phyloP scores from a whole-genome alignment of 2,113 vertebrate genomes.

The Cochlearius cochlearius region DNA sequence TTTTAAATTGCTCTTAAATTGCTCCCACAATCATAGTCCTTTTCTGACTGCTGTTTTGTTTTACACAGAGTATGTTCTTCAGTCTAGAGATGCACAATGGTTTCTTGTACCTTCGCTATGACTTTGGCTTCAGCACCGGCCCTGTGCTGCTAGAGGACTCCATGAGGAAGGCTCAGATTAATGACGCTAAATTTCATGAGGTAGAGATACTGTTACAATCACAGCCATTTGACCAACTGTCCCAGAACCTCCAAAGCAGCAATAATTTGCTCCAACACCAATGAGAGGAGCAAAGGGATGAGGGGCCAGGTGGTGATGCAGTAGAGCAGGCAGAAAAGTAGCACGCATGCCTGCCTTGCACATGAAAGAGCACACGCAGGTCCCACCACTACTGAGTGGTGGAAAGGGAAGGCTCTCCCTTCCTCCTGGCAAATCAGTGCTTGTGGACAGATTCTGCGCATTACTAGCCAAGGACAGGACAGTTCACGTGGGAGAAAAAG shows the following conservation, averaged over 20 bases:
- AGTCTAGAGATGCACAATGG: conserved; percentile 90
- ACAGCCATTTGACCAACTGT: background rate
- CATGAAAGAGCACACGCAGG: background rate
- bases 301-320: background rate
- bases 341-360: background rate
- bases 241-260: background rate
- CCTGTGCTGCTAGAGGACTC: conserved; percentile 85
- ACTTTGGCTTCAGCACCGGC: conserved; percentile 89
- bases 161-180: conserved; percentile 86
- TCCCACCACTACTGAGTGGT: background rate
- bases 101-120: conserved; percentile 85
- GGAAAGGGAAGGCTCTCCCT: background rate
- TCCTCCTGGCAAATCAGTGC: background rate
- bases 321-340: background rate
- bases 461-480: background rate
- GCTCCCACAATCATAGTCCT: background rate
- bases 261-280: background rate
- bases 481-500: background rate
- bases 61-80: conserved; percentile 87
- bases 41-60: conserved; percentile 22
- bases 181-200: conserved; percentile 96
- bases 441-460: background rate
- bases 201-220: conserved; percentile 61
- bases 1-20: no score
- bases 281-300: background rate